Evolutionary conservation across 2,888 invertebrate species (phyloP), one percentile per base, ranked within the genome.

Genomic region (Rotaria socialis): DNA sequence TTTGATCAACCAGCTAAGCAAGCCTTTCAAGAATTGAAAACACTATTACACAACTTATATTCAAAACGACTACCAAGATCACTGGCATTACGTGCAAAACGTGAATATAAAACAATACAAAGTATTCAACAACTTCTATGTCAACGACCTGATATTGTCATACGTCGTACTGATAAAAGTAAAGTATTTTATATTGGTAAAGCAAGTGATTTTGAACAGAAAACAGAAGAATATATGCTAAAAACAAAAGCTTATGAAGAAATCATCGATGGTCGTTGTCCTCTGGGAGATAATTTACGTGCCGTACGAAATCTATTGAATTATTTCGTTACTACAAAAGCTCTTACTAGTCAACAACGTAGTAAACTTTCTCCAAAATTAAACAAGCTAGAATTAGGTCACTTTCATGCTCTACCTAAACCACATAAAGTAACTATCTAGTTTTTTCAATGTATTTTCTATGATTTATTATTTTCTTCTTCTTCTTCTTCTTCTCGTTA

Each of bases 151-250:
- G 58, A 58, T 58, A 58, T 58, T 58, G 58, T 58, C 19, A 58
- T 58, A 14, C 58, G 58, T 3, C 58, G 58, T 16, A 58, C 58
- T 7, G 58, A 58, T 58, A 58, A 58, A 22, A 58, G 58, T 22
- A 58, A 58, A 58, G 58, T 58, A 58, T 58, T 58, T 22, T 58
- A 58, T 58, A 58, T 58, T 58, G 58, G 58, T 22, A 58, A 58
- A 58, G 58, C 58, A 58, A 8, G 8, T 58, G 58, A 58, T 58
- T 58, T 58, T 58, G 58, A 58, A 58, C 58, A 19, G 19, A 58
- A 58, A 58, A 19, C 58, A 14, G n/a, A 58, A 58, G 58, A 58
- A 58, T 58, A 58, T 58, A 58, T 58, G 58, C 7, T 58, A 58
- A 58, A 58, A 58, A 58, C 58, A 16, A 8, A 58, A 58, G 58